Base-by-base conservation (phyloP, 2,113 vertebrate genomes). In the Gallinago jamesoni region DNA sequence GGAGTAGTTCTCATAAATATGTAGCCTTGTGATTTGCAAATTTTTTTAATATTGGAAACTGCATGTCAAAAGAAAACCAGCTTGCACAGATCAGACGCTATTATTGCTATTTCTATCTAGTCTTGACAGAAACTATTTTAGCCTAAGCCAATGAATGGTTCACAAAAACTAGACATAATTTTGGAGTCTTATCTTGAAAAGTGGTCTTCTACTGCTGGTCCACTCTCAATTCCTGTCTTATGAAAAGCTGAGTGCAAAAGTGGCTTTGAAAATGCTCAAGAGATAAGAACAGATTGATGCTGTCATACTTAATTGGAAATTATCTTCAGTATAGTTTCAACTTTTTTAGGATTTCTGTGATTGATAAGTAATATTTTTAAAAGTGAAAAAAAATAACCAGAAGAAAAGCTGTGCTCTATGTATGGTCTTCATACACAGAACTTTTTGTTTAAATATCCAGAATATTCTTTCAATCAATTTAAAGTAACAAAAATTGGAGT, bases 1-100 rank as follows among this genome's bases (percentile, higher is more conserved):
- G 75, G 28, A 89, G 43, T 75, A 59, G 48, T 76, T 78, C 87
- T 94, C 89, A 95, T 91, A 96, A 97, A 91, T 85, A 89, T 93
- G 88, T 66, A 95, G 60, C 43, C 43, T 79, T 66, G 43, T 4
- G 5, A 68, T 90, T 78, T 78, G 35, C 62, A 87, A 6, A 8
- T 75, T 70, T 73, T 90, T 93, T 59, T 3, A 87, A 64, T 60
- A 73, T 72, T 84, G 87, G 18, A 63, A 91, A 59, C 74, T 52
- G 10, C 31, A 35, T 52, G 43, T 60, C 70, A 66, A 75, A 86
- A 72, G 60, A 75, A 91, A 78, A 89, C 5, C 41, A 90, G 9
- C 45, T 72, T 93, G 53, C 62, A 75, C 39, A 55, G 74, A 93
- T 79, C 84, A 87, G 53, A 50, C 91, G 39, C 7, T 89, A 70